These are phyloP conservation scores for Cariama cristata DNA, from an alignment of 2,113 vertebrate genomes.

Conservation along the genomic window DNA sequence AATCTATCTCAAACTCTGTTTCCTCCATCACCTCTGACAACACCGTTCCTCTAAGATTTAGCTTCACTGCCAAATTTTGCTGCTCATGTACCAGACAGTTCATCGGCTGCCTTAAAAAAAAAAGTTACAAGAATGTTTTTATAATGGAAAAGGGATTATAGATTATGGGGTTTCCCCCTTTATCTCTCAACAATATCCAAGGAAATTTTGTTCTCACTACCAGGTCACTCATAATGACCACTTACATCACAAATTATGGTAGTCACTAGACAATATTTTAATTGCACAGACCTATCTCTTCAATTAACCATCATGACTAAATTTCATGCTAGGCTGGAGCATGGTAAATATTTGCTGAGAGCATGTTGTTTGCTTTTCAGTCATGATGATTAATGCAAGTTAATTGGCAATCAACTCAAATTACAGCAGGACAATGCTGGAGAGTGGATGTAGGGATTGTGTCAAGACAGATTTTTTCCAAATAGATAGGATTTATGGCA, in stretches of 20 bases:
- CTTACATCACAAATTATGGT: not conserved
- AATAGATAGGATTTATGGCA: not conserved
- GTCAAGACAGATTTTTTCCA: constrained; percentile 18
- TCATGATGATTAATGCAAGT: constrained; percentile 43
- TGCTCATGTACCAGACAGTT: not conserved
- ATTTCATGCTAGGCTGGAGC: constrained; percentile 31
- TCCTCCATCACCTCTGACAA: not conserved
- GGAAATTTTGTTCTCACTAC: not conserved
- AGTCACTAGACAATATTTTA: not conserved
- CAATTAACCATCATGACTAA: constrained; percentile 12
- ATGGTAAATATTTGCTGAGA: constrained; percentile 42
- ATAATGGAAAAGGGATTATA: not conserved
- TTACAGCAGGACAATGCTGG: constrained; percentile 7
- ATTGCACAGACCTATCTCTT: constrained; percentile 18
- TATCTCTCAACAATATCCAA: not conserved
- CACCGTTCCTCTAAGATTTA: not conserved
- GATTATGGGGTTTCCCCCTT: not conserved
- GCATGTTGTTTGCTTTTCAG: constrained; percentile 22
- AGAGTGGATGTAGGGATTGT: not conserved
- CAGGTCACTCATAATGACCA: not conserved
- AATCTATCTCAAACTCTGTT: not conserved
- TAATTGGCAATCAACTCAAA: constrained; percentile 48
- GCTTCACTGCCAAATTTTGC: not conserved
- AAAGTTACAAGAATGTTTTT: not conserved
- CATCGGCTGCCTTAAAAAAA: not conserved